Evolutionary conservation across 2,888 invertebrate species (phyloP), one percentile per base, ranked within the genome.

Genomic region (Agriotes lineatus): DNA sequence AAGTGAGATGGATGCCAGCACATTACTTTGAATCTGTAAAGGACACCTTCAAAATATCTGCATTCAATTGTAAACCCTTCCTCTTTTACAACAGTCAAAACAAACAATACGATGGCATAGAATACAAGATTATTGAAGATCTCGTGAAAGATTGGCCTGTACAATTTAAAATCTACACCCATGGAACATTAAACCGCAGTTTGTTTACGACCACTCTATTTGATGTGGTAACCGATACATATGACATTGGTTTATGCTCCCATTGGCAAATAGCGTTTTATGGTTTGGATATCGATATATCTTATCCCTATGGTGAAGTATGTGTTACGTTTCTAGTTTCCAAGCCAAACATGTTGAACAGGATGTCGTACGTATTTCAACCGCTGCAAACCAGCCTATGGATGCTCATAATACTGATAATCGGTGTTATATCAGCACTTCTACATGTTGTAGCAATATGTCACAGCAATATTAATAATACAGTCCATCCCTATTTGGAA

Each of bases 281-380:
- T 10, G n/a, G 25, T 33, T 9, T 2, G 2, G 25, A 35, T 58
- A 5, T 65, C 1, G 60, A 45, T 6, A 45, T 54, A 14, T 45
- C 67, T 0, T 18, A 19, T 39, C 74, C 73, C 0, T 73, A 73
- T 39, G 67, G 72, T 18, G 68, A 74, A 58, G 58, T 61, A 7
- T 75, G 75, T 25, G 25, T 59, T 19, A 75, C 75, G n/a, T 75
- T 72, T 54, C 54, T 75, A 10, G 74, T 74, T 44, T 73, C 75
- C 10, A 71, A 72, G 39, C 71, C 74, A 12, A 42, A 60, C 35
- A 39, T 66, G 5, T 54, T 69, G 9, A 39, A 52, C 9, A 12
- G 18, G 20, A 25, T 30, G 6, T 48, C 16, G 16, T 68, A 59
- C 39, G 62, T 63, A 42, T 70, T 70, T n/a, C 54, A 59, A 12